Evolutionary conservation across 2,888 invertebrate genomes (phyloP).

Genomic region (Trichopoda pennipes): DNA sequence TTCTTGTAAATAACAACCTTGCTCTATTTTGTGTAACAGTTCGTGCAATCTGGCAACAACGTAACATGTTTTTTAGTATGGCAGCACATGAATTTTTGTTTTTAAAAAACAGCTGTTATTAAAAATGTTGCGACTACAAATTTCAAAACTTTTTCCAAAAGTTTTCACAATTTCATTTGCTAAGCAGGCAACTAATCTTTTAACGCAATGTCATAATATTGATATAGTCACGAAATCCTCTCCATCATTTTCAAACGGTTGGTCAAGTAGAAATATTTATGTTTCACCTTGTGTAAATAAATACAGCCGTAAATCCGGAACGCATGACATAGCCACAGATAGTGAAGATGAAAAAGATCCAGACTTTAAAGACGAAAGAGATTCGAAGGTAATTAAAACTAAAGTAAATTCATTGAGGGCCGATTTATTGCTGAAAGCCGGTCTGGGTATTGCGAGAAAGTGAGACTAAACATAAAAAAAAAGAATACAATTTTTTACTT

Average conservation of each 20-base stretch:
- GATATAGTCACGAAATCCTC: neutral
- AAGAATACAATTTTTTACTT: neutral
- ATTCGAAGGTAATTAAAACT: constrained; percentile 85
- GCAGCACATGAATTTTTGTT: too few relatives aligned
- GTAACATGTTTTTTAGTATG: too few relatives aligned
- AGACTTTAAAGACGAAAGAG: constrained; percentile 82
- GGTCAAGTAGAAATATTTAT: constrained; percentile 29
- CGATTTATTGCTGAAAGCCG: constrained; percentile 87
- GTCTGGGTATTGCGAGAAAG: constrained; percentile 88
- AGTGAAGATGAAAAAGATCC: constrained; percentile 82
- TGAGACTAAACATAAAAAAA: too few relatives aligned
- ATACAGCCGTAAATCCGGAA: constrained; percentile 73
- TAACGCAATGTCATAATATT: neutral
- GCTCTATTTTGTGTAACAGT: too few relatives aligned
- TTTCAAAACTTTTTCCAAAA: constrained; percentile 15
- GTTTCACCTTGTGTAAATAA: constrained; percentile 65
- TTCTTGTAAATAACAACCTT: too few relatives aligned
- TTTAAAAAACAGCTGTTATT: too few relatives aligned
- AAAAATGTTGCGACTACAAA: constrained; percentile 51
- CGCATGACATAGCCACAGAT: constrained; percentile 73
- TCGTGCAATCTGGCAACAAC: too few relatives aligned
- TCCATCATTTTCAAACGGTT: neutral
- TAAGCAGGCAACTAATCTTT: neutral
- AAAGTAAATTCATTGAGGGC: constrained; percentile 86
- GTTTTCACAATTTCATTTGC: neutral